Percentiles rank a stretch among this genome's conserved stretches.
These are phyloP conservation scores for Antennarius striatus DNA, from an alignment of 2,113 vertebrate species.

Conservation along the genomic window DNA sequence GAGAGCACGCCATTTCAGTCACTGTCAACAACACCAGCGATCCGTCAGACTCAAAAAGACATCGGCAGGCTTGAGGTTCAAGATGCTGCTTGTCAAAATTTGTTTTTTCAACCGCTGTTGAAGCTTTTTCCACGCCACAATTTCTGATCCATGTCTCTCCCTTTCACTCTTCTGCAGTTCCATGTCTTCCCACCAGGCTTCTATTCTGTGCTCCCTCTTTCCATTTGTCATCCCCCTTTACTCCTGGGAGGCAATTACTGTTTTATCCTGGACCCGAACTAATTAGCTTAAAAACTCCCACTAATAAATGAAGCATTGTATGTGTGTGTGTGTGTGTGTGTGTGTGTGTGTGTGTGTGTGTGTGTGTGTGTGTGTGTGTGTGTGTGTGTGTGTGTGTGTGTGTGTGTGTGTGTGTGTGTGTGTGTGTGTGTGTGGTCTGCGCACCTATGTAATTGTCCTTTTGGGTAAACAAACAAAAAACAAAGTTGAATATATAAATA, in stretches of 20 bases:
- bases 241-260: conserved; percentile 82
- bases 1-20: conserved; percentile 26
- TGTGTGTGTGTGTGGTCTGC: conserved; percentile 31
- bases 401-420: conserved; percentile 5
- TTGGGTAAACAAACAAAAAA: conserved; percentile 63
- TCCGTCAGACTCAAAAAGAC: conserved; percentile 28
- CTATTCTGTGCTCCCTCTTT: conserved; percentile 40
- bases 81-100: conserved; percentile 23
- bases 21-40: conserved; percentile 23
- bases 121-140: conserved; percentile 32
- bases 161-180: conserved; percentile 23
- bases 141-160: conserved; percentile 21
- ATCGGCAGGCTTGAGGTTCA: not conserved
- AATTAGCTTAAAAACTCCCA: conserved; percentile 81
- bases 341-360: conserved; percentile 30
- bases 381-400: conserved; percentile 32
- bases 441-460: conserved; percentile 32
- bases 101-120: conserved; percentile 2
- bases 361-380: conserved; percentile 25
- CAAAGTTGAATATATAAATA: conserved; percentile 74
- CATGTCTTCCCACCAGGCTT: conserved; percentile 36
- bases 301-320: conserved; percentile 78
- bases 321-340: conserved; percentile 12
- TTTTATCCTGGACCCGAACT: conserved; percentile 77
- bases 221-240: conserved; percentile 65